Evolutionary conservation across 2,797 vertebrate genomes (phyloP), one percentile per base, ranked within the genome.

Genomic region (Vipera latastei): DNA sequence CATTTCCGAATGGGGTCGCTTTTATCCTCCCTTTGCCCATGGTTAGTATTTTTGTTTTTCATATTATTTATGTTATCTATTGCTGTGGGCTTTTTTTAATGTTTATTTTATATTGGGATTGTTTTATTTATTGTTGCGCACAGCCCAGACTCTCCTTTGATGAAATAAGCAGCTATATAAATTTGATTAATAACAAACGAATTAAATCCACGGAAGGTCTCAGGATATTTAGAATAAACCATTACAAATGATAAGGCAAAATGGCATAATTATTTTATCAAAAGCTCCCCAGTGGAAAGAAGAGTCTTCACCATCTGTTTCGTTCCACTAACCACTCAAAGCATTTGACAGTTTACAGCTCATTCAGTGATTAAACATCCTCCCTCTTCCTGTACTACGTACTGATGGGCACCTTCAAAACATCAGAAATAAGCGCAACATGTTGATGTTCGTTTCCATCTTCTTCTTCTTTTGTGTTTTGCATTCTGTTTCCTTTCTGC

Each of bases 401-500:
- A 85, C 92, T 28, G 65, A 89, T 22, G 18, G 65, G 48, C 65
- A 85, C n/a, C 89, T 89, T 89, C 86, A 91, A 55, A 93, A 59
- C 83, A 90, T 85, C 83, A 73, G 59, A 87, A 93, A 89, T 61
- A 78, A 93, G 48, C 86, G 4, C 32, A 93, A 91, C 44, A 18
- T 25, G 9, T 32, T 57, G 86, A 65, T 26, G 83, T 88, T 78
- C 16, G 13, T 90, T 87, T 90, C 92, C 89, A 88, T 44, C 63
- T 8, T 55, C 60, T 48, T 85, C 14, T 83, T 83, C 48, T 89
- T 44, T 63, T 55, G 88, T 88, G 65, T 61, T 89, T 91, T 44
- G 48, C n/a, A 90, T 73, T 90, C 88, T 60, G 51, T 91, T 93
- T 57, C 48, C 90, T 93, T 93, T 91, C 86, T 13, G 25, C 90